A percentile compares a stretch with the other conserved stretches of the same genome.
phyloP scores from a whole-genome alignment of 2,113 vertebrate species.

The Dromiciops gliroides region DNA sequence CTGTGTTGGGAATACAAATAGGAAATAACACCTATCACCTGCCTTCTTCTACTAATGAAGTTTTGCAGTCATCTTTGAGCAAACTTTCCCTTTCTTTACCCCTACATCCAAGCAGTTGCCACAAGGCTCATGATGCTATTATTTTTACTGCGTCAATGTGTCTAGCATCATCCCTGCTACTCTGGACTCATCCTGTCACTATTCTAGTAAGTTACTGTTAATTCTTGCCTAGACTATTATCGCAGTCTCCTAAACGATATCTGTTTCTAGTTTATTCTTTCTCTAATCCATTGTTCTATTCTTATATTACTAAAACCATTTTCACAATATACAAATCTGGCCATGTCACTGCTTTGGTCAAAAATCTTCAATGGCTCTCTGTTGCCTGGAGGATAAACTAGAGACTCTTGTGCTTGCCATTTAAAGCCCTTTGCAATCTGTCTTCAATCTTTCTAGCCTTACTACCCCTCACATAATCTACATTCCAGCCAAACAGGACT shows the following conservation, averaged over 20 bases:
- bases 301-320: neutral
- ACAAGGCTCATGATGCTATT: neutral
- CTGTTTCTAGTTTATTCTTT: neutral
- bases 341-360: neutral
- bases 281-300: neutral
- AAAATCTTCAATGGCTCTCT: neutral
- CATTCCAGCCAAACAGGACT: neutral
- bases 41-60: neutral
- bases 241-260: neutral
- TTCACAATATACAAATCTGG: neutral
- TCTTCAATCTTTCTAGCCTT: neutral
- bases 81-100: neutral
- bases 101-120: neutral
- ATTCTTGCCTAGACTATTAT: neutral
- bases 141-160: neutral
- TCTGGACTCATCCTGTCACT: neutral
- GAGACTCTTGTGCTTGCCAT: neutral
- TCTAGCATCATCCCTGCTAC: neutral
- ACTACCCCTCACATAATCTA: neutral
- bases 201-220: neutral
- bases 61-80: neutral
- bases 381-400: neutral
- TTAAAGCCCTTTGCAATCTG: neutral
- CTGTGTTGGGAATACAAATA: neutral
- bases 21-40: neutral